Percentiles rank a stretch among this genome's conserved stretches.
phyloP scores from a whole-genome alignment of 2,888 invertebrate genomes.

The Drosophila kanekoi region DNA sequence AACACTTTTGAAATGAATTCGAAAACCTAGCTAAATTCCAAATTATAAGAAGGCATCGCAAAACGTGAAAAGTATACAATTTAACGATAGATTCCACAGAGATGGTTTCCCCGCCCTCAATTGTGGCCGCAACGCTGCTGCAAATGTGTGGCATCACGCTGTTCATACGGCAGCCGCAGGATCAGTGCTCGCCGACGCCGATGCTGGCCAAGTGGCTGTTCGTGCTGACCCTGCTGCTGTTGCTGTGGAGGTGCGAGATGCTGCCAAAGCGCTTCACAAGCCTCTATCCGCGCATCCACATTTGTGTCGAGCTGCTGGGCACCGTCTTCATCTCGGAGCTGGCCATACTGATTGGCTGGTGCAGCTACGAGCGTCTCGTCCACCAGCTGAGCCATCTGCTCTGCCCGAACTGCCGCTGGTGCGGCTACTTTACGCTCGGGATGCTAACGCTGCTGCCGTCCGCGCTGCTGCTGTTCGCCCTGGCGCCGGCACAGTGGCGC shows the following conservation, averaged over 20 bases:
- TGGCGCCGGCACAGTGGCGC: slow-evolving; percentile 45
- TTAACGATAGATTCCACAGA: slow-evolving; percentile 15
- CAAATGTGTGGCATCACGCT: slow-evolving; percentile 45
- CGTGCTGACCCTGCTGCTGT: slow-evolving; percentile 26
- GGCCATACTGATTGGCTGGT: slow-evolving; percentile 45
- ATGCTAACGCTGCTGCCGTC: slow-evolving; percentile 36
- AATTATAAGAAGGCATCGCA: slow-evolving; percentile 1
- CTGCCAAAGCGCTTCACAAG: slow-evolving; percentile 32
- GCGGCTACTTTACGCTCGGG: slow-evolving; percentile 24
- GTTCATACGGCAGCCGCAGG: slow-evolving; percentile 36
- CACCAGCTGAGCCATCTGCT: slow-evolving; percentile 24
- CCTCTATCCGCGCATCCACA: slow-evolving; percentile 24
- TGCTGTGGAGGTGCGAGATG: slow-evolving; percentile 42
- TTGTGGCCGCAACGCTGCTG: slow-evolving; percentile 37
- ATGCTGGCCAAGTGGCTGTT: slow-evolving; percentile 30
- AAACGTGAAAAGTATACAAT: slow-evolving; percentile 1
- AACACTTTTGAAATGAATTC: slow-evolving; percentile 15
- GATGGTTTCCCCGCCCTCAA: slow-evolving; percentile 52
- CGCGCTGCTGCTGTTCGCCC: slow-evolving; percentile 16
- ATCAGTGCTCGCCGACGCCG: slow-evolving; percentile 26
- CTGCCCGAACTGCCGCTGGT: slow-evolving; percentile 43
- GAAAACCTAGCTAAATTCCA: slow-evolving; percentile 15
- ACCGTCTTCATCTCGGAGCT: slow-evolving; percentile 50
- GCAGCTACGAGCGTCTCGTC: slow-evolving; percentile 36
- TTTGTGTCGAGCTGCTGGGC: slow-evolving; percentile 39